Base-by-base conservation (phyloP, 2,888 invertebrate species). In the Steinernema carpocapsae region DNA sequence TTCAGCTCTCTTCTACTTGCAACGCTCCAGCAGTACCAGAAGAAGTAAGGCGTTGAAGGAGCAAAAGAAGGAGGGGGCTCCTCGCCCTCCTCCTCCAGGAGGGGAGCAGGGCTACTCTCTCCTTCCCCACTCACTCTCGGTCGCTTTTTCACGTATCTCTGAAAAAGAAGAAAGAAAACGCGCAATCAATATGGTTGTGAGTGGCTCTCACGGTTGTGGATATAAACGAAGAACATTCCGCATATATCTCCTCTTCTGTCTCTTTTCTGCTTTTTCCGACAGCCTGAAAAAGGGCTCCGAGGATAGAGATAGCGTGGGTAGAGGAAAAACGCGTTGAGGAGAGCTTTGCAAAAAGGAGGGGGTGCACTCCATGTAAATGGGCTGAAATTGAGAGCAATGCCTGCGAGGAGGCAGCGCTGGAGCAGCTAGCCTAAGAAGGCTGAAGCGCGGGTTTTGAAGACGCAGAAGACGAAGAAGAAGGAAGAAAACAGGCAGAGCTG, bases 201-300 rank as follows among this genome's bases (percentile, higher is more conserved):
- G 64, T 64, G 64, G 64, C 64, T 64, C 64, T 64, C 64, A 64
- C 64, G 64, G 64, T 64, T 64, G 64, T 64, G 64, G 64, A 64
- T 64, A 64, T 64, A 64, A 64, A 64, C 64, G 64, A 64, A 64
- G 64, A 64, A 64, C 64, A 64, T 64, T 64, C 64, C 64, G 64
- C 64, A 64, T 64, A 64, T 64, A 64, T 64, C 64, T 64, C 64
- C 64, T 64, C n/a, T n/a, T n/a, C 64, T 64, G 64, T 64, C 64
- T 64, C 64, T 64, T 64, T 64, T 32, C 64, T 32, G 29, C 64
- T 64, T 64, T 64, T 32, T 32, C 14, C 64, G 64, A 64, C 64
- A 64, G 64, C 64, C 37, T 64, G 64, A 64, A 64, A 43, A 64
- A 64, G 64, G 64, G 64, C 32, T 37, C 32, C 10, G 32, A 32